Evolutionary conservation across 2,888 invertebrate species (phyloP).

Genomic region (Entomobrya proxima): DNA sequence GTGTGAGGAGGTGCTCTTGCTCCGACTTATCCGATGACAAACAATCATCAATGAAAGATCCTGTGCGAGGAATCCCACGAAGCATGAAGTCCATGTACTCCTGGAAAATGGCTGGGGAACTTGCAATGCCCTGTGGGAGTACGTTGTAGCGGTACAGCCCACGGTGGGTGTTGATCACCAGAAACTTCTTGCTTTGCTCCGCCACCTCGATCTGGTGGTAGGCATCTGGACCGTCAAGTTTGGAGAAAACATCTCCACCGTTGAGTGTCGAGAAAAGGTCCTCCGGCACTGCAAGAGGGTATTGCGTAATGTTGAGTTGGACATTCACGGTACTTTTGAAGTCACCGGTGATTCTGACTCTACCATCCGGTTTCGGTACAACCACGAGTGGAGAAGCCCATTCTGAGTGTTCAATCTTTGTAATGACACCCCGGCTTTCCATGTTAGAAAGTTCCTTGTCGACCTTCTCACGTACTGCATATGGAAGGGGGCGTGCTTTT

Average conservation of each 20-base stretch:
- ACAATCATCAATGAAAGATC: constrained; percentile 2
- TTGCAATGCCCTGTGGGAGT: constrained; percentile 77
- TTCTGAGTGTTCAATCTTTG: constrained; percentile 69
- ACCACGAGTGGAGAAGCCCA: constrained; percentile 77
- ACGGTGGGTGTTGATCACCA: constrained; percentile 76
- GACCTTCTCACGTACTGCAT: constrained; percentile 75
- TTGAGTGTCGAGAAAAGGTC: too few relatives aligned
- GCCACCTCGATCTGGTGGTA: constrained; percentile 77
- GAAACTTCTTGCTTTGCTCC: constrained; percentile 73
- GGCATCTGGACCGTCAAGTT: too few relatives aligned
- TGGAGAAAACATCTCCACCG: too few relatives aligned
- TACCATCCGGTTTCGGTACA: constrained; percentile 76
- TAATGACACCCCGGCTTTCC: constrained; percentile 71
- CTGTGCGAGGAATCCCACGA: constrained; percentile 63
- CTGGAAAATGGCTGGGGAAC: constrained; percentile 77
- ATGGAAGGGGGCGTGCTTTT: constrained; percentile 75
- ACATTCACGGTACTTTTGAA: constrained; percentile 75
- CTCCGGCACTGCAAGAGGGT: too few relatives aligned
- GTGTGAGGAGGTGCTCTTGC: too few relatives aligned
- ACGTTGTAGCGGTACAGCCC: constrained; percentile 76
- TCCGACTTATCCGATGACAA: too few relatives aligned
- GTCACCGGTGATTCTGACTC: constrained; percentile 76
- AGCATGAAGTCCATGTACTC: constrained; percentile 76
- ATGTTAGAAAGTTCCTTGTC: constrained; percentile 73
- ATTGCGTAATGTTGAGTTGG: constrained; percentile 74